These are phyloP conservation scores for Baryphthengus martii DNA, from an alignment of 2,113 vertebrate genomes.

Conservation along the genomic window DNA sequence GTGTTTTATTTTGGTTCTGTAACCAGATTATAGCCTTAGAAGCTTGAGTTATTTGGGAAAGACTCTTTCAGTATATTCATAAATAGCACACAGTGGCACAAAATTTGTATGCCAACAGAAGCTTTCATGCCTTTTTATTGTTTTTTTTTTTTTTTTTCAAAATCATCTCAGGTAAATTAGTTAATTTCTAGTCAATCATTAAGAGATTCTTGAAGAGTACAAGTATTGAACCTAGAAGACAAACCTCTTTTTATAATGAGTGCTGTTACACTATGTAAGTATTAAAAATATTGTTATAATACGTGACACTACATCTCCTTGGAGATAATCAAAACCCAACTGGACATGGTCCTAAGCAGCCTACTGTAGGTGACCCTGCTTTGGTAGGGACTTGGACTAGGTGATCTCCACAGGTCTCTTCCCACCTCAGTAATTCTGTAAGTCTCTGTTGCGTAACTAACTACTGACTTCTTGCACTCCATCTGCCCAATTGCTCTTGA, in stretches of 20 bases:
- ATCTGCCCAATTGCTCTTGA: background rate
- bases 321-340: background rate
- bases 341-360: background rate
- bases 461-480: background rate
- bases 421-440: background rate
- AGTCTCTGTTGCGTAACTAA: background rate
- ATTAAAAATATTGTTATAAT: background rate
- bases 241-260: background rate
- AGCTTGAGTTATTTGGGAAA: background rate
- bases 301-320: background rate
- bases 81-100: slow-evolving; percentile 18
- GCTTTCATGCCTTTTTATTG: background rate
- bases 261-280: background rate
- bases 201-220: background rate
- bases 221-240: background rate
- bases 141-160: background rate
- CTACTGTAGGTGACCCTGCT: background rate
- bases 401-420: background rate
- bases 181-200: background rate
- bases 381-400: background rate
- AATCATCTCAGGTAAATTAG: slow-evolving; percentile 44
- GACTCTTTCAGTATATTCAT: background rate
- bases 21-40: slow-evolving; percentile 20
- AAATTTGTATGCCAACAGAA: background rate
- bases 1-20: slow-evolving; percentile 6